Evolutionary conservation across 2,888 invertebrate species (phyloP).

Genomic region (Tenthredo amoena): DNA sequence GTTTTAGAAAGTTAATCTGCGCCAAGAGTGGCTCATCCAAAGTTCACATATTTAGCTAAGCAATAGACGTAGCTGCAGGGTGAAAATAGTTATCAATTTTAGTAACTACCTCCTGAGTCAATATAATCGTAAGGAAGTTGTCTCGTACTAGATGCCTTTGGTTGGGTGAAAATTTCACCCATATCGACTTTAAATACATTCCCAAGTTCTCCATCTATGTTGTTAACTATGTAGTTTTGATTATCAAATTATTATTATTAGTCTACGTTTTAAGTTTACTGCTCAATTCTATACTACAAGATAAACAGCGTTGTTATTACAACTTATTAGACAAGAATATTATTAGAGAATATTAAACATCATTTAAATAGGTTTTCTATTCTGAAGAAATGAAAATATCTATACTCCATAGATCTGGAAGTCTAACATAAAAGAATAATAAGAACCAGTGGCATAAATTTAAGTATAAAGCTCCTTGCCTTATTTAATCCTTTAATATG

Average conservation of each 20-base stretch:
- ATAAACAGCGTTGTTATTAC: conserved; percentile 10
- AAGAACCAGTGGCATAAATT: neutral
- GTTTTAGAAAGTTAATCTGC: neutral
- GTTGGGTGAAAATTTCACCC: conserved; percentile 68
- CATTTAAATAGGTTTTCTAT: neutral
- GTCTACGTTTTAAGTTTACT: conserved; percentile 14
- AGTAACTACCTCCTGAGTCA: conserved; percentile 40
- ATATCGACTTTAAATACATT: conserved; percentile 72
- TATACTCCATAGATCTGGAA: neutral
- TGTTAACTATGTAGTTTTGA: conserved; percentile 49
- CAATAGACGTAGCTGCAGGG: neutral
- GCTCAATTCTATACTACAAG: conserved; percentile 12
- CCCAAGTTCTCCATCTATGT: conserved; percentile 61
- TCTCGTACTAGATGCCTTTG: conserved; percentile 44
- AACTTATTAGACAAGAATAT: neutral
- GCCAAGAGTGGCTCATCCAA: neutral
- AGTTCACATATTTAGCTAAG: neutral
- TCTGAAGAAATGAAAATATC: neutral
- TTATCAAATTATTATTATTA: conserved; percentile 37
- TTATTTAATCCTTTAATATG: neutral
- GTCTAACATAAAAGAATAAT: neutral
- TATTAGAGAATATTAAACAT: neutral
- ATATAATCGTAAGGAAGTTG: conserved; percentile 46
- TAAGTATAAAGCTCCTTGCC: neutral
- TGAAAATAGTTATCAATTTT: conserved; percentile 26